A percentile compares a stretch with the other conserved stretches of the same genome.
phyloP scores from a whole-genome alignment of 2,888 invertebrate species.

The Ptilodon capucinus region DNA sequence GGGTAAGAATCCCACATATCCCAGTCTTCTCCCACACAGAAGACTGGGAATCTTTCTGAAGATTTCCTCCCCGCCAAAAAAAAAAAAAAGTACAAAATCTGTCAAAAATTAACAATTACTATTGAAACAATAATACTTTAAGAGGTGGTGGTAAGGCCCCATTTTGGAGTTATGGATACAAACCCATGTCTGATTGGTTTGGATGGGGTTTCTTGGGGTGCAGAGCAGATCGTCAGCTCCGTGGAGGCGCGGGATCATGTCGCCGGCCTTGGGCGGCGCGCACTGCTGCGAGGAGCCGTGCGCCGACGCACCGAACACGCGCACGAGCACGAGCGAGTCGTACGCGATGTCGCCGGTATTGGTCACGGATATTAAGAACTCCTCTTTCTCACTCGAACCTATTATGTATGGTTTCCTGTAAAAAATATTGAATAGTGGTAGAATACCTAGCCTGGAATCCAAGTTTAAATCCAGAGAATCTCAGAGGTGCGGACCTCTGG shows the following conservation, averaged over 20 bases:
- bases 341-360: slow-evolving; percentile 59
- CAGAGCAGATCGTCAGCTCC: slow-evolving; percentile 5
- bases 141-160: no score
- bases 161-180: neutral
- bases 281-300: slow-evolving; percentile 15
- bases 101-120: no score
- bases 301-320: slow-evolving; percentile 26
- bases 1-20: no score
- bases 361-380: slow-evolving; percentile 24
- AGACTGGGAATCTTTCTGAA: no score
- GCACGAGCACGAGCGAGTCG: slow-evolving; percentile 40
- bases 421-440: no score
- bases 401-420: slow-evolving; percentile 32
- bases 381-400: slow-evolving; percentile 42
- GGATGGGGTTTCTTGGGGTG: slow-evolving; percentile 5
- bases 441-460: no score
- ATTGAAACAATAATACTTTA: no score
- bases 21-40: no score
- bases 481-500: no score
- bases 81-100: no score
- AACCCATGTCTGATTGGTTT: slow-evolving; percentile 7
- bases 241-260: neutral
- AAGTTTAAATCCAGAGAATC: no score
- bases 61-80: no score
- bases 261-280: neutral